These are phyloP conservation scores for Melinaea marsaeus DNA, from an alignment of 2,888 invertebrate species.

Conservation along the genomic window DNA sequence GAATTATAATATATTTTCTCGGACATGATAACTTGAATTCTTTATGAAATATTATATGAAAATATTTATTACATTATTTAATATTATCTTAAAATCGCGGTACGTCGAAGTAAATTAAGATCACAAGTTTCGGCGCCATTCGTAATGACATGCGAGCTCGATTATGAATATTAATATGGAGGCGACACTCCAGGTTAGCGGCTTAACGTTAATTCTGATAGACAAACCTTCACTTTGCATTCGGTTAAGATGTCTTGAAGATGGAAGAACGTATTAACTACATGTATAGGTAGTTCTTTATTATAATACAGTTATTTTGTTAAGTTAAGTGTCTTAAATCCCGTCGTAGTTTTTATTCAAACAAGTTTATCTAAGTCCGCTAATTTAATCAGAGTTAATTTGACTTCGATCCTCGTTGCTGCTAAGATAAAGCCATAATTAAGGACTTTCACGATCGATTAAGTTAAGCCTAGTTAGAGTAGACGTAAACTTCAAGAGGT, in stretches of 20 bases:
- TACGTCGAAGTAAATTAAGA: constrained; percentile 46
- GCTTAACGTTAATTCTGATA: constrained; percentile 61
- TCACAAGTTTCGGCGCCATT: constrained; percentile 40
- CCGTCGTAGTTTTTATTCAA: not conserved
- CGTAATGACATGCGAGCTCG: constrained; percentile 42
- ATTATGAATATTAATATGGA: constrained; percentile 70
- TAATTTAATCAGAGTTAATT: constrained; percentile 63
- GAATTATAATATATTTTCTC: too few relatives aligned
- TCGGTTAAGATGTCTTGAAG: constrained; percentile 24
- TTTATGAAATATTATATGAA: not conserved
- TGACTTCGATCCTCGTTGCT: constrained; percentile 66
- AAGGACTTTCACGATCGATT: constrained; percentile 77
- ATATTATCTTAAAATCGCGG: constrained; percentile 16
- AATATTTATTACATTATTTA: not conserved
- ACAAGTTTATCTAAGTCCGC: constrained; percentile 31
- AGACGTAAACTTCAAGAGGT: constrained; percentile 76
- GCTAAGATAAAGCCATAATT: constrained; percentile 75
- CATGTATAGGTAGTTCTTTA: too few relatives aligned
- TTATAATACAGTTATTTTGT: not conserved
- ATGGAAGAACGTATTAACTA: too few relatives aligned
- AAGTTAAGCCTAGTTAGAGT: constrained; percentile 76
- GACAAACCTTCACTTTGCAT: constrained; percentile 51
- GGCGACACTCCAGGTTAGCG: constrained; percentile 60
- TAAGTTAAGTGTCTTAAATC: not conserved
- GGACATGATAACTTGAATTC: too few relatives aligned